Evolutionary conservation across 2,888 invertebrate genomes (phyloP).

Genomic region (Thumatha senex): DNA sequence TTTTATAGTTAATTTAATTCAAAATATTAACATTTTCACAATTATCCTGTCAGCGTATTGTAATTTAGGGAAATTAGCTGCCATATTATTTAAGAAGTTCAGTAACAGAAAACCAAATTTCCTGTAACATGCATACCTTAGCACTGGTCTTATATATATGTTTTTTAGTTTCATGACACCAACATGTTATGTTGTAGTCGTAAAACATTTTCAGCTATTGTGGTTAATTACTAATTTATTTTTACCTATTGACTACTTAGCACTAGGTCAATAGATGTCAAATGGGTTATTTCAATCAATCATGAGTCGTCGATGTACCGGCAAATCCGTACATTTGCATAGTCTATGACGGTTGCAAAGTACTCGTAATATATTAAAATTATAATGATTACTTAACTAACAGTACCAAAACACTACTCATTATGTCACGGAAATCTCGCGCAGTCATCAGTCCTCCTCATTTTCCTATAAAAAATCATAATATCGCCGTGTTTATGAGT

Average conservation of each 20-base stretch:
- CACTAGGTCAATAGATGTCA: too few species aligned
- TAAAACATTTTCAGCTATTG: not conserved
- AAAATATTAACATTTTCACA: conserved; percentile 15
- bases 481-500: too few species aligned
- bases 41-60: conserved; percentile 14
- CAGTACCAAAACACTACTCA: too few species aligned
- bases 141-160: conserved; percentile 22
- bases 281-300: too few species aligned
- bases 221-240: not conserved
- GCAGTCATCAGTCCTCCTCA: too few species aligned
- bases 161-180: conserved; percentile 3
- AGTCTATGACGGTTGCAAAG: too few species aligned
- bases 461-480: too few species aligned
- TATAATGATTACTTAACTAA: too few species aligned
- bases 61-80: conserved; percentile 26
- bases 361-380: too few species aligned
- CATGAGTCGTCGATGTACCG: too few species aligned
- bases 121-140: conserved; percentile 22
- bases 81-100: conserved; percentile 14
- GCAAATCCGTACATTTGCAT: too few species aligned
- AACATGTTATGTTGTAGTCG: conserved; percentile 2
- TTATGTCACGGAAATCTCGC: too few species aligned
- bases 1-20: conserved; percentile 5
- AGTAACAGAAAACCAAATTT: conserved; percentile 17
- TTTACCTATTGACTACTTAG: not conserved